Base-by-base conservation (phyloP, 1,140 invertebrate genomes). In the Pseudomyrmex flavicornis region DNA sequence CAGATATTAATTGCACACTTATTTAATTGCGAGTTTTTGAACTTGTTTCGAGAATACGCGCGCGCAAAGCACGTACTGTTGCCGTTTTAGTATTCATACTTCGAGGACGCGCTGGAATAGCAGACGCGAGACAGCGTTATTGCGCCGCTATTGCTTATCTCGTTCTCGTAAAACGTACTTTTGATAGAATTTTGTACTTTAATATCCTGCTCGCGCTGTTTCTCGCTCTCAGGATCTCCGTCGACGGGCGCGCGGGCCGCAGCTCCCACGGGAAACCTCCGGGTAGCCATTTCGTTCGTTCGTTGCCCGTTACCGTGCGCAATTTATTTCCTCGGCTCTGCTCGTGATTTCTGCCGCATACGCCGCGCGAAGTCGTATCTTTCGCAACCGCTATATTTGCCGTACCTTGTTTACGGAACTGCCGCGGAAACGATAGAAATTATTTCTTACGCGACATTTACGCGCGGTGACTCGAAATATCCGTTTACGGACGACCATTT, bases 281-380 rank as follows among this genome's bases (percentile, higher is more conserved):
- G 44, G 76, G 15, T 56, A 50, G 66, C 46, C 66, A 46, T 80
- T 80, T 63, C 69, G 72, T 83, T 86, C 79, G 66, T 52, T 82
- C 66, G 80, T 63, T 44, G 50, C 8, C 59, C 63, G 83, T 70
- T 76, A n/a, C 75, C n/a, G 63, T 63, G 48, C 56, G 83, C 76
- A 85, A 88, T 88, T 88, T 87, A 88, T 88, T 88, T 88, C 66
- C 77, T 85, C 68, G 83, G 61, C 76, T 82, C 72, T 59, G 87
- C 56, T 87, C 86, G 83, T 88, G 86, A 88, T 88, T 88, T 75
- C 82, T 74, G 59, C 66, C 73, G 61, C 26, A 84, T 69, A 86
- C 76, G 66, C 63, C 76, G 54, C 58, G 26, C 58, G 26, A 65
- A 59, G 22, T 48, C 69, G 82, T 87, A 70, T 54, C 77, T 58